phyloP scores from a whole-genome alignment of 2,888 invertebrate species.

The Stenchaetothrips biformis region DNA sequence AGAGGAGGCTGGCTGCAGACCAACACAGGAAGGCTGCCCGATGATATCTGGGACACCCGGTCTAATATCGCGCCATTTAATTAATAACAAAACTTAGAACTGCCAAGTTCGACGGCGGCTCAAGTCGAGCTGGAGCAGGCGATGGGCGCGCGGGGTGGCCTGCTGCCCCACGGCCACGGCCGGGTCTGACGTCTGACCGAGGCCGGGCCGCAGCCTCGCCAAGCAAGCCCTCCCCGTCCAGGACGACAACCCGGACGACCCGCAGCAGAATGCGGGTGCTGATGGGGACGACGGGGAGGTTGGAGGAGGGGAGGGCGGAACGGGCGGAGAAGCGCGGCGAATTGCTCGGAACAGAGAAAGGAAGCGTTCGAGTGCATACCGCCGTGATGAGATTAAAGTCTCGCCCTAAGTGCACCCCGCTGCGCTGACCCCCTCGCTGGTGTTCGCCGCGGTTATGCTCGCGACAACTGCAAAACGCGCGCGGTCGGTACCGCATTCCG shows the following conservation, averaged over 20 bases:
- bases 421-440: neutral
- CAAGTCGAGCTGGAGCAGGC: neutral
- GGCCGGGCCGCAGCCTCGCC: too few relatives aligned
- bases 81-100: constrained; percentile 13
- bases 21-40: constrained; percentile 1
- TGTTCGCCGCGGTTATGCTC: too few relatives aligned
- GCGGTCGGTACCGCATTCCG: too few relatives aligned
- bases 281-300: too few relatives aligned
- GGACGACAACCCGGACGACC: too few relatives aligned
- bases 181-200: too few relatives aligned
- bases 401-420: neutral
- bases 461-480: too few relatives aligned
- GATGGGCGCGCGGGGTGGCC: too few relatives aligned
- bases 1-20: neutral
- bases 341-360: neutral
- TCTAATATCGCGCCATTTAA: constrained; percentile 13
- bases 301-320: neutral
- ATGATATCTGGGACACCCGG: constrained; percentile 13
- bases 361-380: constrained; percentile 1
- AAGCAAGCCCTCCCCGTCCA: too few relatives aligned
- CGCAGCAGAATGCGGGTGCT: too few relatives aligned
- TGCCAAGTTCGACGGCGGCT: constrained; percentile 15
- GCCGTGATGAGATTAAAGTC: constrained; percentile 11
- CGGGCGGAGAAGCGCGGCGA: neutral
- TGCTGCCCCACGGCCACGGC: too few relatives aligned